A percentile compares a stretch with the other conserved stretches of the same genome.
phyloP scores from a whole-genome alignment of 2,113 vertebrate genomes.

The Dicaeum eximium region DNA sequence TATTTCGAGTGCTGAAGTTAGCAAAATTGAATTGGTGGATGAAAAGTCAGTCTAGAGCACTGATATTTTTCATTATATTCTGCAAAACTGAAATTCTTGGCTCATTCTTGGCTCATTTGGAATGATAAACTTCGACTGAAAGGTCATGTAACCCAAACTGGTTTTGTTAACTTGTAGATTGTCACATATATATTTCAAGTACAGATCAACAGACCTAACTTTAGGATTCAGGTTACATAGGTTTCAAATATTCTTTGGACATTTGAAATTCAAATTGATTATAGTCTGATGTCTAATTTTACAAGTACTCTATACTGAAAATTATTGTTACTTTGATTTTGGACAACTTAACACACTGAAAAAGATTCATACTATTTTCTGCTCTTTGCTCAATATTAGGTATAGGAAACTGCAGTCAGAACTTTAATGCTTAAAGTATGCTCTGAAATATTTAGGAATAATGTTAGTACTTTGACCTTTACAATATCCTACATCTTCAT shows the following conservation, averaged over 20 bases:
- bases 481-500: conserved; percentile 15
- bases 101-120: background rate
- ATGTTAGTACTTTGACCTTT: conserved; percentile 62
- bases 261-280: background rate
- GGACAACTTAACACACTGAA: background rate
- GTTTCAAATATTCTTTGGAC: background rate
- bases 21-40: background rate
- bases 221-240: background rate
- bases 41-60: background rate
- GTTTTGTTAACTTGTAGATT: background rate
- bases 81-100: background rate
- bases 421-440: conserved; percentile 33
- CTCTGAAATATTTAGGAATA: conserved; percentile 50
- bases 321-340: background rate
- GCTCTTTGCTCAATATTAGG: background rate
- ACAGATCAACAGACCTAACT: background rate
- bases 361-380: background rate
- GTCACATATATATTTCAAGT: fast-evolving
- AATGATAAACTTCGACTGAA: background rate
- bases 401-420: background rate
- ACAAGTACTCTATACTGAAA: background rate
- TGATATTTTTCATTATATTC: background rate
- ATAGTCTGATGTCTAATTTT: background rate
- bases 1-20: background rate
- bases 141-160: background rate